Evolutionary conservation across 2,888 invertebrate genomes (phyloP).

Genomic region (Dicycla oo): DNA sequence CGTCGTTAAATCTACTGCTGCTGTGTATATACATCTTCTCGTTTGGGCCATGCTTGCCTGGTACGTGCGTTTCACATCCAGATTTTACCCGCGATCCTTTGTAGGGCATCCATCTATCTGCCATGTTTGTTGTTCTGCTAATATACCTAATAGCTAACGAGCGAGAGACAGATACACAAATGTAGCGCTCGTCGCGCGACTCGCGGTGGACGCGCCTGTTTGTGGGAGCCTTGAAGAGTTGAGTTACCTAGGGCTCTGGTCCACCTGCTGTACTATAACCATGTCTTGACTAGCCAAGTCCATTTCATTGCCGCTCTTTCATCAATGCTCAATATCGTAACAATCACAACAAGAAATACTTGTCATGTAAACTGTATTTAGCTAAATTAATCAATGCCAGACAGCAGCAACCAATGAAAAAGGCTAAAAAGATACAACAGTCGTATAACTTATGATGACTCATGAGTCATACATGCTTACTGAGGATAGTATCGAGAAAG

Average conservation of each 20-base stretch:
- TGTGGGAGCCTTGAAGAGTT: background rate
- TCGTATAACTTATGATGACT: background rate
- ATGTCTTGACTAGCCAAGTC: background rate
- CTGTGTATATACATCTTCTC: background rate
- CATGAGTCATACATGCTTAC: constrained; percentile 32
- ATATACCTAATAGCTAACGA: too few relatives aligned
- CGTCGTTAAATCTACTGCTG: background rate
- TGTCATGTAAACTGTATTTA: background rate
- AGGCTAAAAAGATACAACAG: constrained; percentile 2
- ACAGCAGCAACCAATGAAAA: constrained; percentile 17
- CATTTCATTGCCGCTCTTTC: background rate
- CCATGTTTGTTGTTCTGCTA: too few relatives aligned
- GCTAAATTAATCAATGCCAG: constrained; percentile 24
- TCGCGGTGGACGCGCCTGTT: too few relatives aligned
- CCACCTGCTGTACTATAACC: background rate
- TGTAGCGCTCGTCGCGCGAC: too few relatives aligned
- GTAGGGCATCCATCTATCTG: background rate
- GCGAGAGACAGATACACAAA: too few relatives aligned
- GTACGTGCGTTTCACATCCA: too few relatives aligned
- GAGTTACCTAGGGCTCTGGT: background rate
- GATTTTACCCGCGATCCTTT: background rate
- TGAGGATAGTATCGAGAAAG: constrained; percentile 29
- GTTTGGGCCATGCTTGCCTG: background rate
- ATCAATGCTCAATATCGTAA: background rate
- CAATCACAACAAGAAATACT: constrained; percentile 1